phyloP scores from a whole-genome alignment of 2,888 invertebrate species.

The Lycia hirtaria region DNA sequence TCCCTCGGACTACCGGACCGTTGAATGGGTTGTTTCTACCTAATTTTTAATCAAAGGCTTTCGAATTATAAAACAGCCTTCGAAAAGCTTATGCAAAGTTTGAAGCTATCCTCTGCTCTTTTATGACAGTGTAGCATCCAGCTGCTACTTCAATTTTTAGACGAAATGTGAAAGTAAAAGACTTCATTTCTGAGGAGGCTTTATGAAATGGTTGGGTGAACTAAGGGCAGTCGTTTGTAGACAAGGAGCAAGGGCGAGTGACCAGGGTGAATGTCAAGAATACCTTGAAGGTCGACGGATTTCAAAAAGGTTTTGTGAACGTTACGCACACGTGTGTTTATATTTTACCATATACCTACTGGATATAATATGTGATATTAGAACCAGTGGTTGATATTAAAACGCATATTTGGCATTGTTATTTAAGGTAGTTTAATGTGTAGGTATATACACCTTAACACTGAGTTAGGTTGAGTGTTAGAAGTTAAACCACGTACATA shows the following conservation, averaged over 20 bases:
- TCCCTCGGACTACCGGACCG: slow-evolving; percentile 20
- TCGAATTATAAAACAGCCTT: slow-evolving; percentile 18
- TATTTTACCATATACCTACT: neutral
- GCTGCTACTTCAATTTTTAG: neutral
- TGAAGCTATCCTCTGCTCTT: slow-evolving; percentile 2
- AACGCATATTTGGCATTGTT: too few species aligned
- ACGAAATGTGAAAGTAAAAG: slow-evolving; percentile 1
- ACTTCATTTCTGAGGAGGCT: neutral
- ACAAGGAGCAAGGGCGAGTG: slow-evolving; percentile 13
- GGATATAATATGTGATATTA: neutral
- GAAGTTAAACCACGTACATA: too few species aligned
- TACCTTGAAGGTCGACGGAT: slow-evolving; percentile 14
- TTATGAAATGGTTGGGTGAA: slow-evolving; percentile 9
- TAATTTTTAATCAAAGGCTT: slow-evolving; percentile 28
- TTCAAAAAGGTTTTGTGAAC: slow-evolving; percentile 10
- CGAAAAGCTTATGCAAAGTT: slow-evolving; percentile 17
- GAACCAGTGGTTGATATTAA: too few species aligned
- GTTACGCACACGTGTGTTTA: neutral
- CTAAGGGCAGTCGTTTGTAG: slow-evolving; percentile 11
- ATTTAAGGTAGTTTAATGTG: too few species aligned
- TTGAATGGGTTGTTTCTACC: slow-evolving; percentile 26
- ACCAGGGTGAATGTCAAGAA: slow-evolving; percentile 21
- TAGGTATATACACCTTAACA: too few species aligned
- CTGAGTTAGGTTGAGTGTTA: too few species aligned
- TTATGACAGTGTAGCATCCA: neutral